These are phyloP conservation scores for Datnioides undecimradiatus DNA, from an alignment of 2,113 vertebrate genomes.

Conservation along the genomic window DNA sequence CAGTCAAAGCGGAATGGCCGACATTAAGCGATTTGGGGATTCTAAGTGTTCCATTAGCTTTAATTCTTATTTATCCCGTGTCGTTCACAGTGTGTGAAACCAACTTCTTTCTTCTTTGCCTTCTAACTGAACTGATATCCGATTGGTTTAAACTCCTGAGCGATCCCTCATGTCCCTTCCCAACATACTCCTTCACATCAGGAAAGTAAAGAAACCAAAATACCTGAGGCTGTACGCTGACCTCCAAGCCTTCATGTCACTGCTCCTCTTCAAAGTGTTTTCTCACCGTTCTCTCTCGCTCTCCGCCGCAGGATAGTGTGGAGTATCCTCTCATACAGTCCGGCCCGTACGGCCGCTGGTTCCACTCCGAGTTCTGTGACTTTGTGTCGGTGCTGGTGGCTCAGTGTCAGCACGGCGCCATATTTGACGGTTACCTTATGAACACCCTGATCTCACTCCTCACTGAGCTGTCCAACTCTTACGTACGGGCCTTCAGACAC, in stretches of 20 bases:
- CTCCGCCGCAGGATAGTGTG: constrained; percentile 82
- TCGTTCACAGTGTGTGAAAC: background rate
- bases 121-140: constrained; percentile 31
- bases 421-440: constrained; percentile 91
- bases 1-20: background rate
- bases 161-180: background rate
- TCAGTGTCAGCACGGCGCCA: constrained; percentile 88
- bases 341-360: constrained; percentile 90
- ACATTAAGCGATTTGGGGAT: background rate
- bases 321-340: constrained; percentile 90
- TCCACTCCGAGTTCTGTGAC: constrained; percentile 90
- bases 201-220: constrained; percentile 14
- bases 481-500: constrained; percentile 90
- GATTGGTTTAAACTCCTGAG: constrained; percentile 3
- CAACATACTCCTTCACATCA: constrained; percentile 7
- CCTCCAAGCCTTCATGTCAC: background rate
- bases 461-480: constrained; percentile 89
- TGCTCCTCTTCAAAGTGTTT: background rate
- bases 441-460: constrained; percentile 89
- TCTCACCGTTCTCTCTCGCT: background rate
- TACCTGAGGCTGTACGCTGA: background rate
- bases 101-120: constrained; percentile 4
- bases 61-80: background rate
- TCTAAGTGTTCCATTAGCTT: background rate
- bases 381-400: constrained; percentile 90